Base-by-base conservation (phyloP, 2,797 vertebrate genomes). In the Alauda arvensis region DNA sequence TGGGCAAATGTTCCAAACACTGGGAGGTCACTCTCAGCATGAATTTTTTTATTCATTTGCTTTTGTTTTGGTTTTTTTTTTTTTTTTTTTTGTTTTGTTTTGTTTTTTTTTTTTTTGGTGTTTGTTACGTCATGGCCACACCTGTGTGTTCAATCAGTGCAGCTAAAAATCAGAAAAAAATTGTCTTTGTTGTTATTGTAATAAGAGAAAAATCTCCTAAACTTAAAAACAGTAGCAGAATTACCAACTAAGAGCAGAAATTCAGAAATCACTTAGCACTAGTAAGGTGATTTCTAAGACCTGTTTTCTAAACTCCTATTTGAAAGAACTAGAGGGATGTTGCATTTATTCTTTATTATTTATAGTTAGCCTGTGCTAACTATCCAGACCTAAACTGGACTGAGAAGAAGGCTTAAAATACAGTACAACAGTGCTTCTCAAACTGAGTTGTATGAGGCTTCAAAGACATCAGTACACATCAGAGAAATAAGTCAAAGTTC, bases 21-120 rank as follows among this genome's bases (percentile, higher is more conserved):
- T 19, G 7, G 8, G 39, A 31, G n/a, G 13, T 77, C 77, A 42
- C n/a, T 77, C 65, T 31, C 57, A 56, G 25, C 4, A 7, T 29
- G 6, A 3, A 1, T 3, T 40, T 76, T 4, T 60, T 1, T n/a
- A 56, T 29, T 4, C n/a, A n/a, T n/a, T n/a, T 37, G 17, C 1
- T 4, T 29, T 26, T 26, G 12, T 46, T 48, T 78, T 31, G 51
- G 16, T 8, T 10, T 37, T 37, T 37, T 15, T 42, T 14, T 25
- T 18, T 3, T 42, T 72, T 3, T 60, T 1, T n/a, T 52, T 29
- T 4, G 10, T 37, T 37, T 37, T 33, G 17, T 1, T 3, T 29
- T 26, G 24, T 10, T 46, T 48, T 67, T 25, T 42, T 12, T 8
- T 37, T 37, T 37, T 37, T 37, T 37, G 1, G 2, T 9, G 16